Evolutionary conservation across 2,888 invertebrate genomes (phyloP), one percentile per base, ranked within the genome.

Genomic region (Spodoptera littoralis): DNA sequence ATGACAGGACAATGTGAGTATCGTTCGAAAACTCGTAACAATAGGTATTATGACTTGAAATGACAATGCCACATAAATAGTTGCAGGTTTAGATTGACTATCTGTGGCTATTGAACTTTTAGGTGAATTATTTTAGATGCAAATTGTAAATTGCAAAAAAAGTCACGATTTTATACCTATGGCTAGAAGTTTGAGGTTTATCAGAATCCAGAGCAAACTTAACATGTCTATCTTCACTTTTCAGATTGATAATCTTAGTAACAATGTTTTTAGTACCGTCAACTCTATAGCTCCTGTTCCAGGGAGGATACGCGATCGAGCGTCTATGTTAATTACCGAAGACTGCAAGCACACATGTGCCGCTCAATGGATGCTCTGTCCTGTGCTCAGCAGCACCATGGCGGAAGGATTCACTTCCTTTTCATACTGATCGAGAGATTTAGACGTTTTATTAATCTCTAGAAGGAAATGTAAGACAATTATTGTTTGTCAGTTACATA

Each of bases 291-390:
- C 45, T 73, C 45, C 60, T 89, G 82, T 89, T 66, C 87, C 36
- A 61, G 71, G 74, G 81, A 90, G 92, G 92, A 92, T 91, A 90
- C 85, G 87, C 77, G 85, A 84, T 83, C 77, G 80, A 80, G 84
- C 78, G 83, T 82, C 83, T 87, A 88, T 88, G 92, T 92, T 94
- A 93, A 94, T 94, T 94, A 93, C 91, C 92, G 90, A 93, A 93
- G 84, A 82, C 84, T 82, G 80, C 72, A 83, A 88, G 79, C 60
- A 81, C 90, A 88, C 85, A 90, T 90, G 90, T 81, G 78, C 70
- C 54, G 69, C 77, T 83, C 78, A 81, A 84, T 84, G 84, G 81
- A 64, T 65, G 61, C 48, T 22, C 81, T 79, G 79, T 79, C 56
- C 65, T 55, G 49, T 42, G 58, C 44, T 50, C 64, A 60, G 67